A percentile compares a stretch with the other conserved stretches of the same genome.
These are phyloP conservation scores for Siniperca knerii DNA, from an alignment of 2,113 vertebrate species.

Conservation along the genomic window DNA sequence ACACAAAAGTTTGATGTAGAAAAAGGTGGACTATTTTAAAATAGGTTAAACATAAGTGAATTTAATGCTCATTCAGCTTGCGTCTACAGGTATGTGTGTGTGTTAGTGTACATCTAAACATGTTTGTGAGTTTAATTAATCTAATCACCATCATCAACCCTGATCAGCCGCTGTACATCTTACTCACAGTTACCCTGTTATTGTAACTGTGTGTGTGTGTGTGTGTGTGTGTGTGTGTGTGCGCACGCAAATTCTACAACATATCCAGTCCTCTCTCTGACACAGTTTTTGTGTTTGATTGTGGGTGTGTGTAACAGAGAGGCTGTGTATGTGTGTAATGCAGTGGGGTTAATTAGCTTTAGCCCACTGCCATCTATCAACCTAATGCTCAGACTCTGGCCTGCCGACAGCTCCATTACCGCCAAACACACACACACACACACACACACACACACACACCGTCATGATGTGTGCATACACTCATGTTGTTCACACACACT, in stretches of 20 bases:
- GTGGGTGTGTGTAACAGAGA: constrained; percentile 5
- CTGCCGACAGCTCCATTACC: constrained; percentile 77
- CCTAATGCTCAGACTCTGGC: constrained; percentile 65
- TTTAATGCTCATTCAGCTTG: not conserved
- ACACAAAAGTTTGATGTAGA: not conserved
- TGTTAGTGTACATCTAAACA: not conserved
- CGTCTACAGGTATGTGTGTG: not conserved
- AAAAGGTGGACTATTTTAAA: not conserved
- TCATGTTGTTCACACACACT: constrained; percentile 12
- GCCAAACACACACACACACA: constrained; percentile 42
- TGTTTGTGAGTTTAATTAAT: not conserved
- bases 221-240: constrained; percentile 4
- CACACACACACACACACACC: constrained; percentile 21
- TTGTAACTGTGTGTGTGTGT: constrained; percentile 2
- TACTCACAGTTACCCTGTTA: not conserved
- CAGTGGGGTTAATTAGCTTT: constrained; percentile 82
- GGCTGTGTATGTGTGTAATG: constrained; percentile 51
- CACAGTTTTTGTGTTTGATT: constrained; percentile 12
- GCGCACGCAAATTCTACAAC: not conserved
- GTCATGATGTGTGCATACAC: not conserved
- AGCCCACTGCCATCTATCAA: constrained; percentile 80
- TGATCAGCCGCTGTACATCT: not conserved
- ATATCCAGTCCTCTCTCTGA: constrained; percentile 6
- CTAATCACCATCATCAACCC: constrained; percentile 15
- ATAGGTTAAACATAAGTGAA: not conserved